Conservation (phyloP, 37 sponge, comb jelly and placozoan genomes). For the Beroe ovata region DNA sequence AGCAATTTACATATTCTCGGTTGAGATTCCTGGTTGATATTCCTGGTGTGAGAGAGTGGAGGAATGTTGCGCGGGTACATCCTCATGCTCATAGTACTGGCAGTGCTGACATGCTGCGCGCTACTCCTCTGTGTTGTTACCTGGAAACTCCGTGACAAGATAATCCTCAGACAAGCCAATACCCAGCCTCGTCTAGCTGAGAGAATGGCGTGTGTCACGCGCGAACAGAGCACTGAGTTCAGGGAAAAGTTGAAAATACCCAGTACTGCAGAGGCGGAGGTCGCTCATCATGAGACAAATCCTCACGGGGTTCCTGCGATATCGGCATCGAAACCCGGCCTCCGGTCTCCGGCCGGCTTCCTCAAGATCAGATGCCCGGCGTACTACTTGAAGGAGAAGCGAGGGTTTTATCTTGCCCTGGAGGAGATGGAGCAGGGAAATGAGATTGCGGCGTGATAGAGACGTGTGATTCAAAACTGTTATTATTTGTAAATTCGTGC, state of each 20-base stretch:
- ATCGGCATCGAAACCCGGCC: not conserved
- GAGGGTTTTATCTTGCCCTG: not conserved
- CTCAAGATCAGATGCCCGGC: not conserved
- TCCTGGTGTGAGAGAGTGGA: no score
- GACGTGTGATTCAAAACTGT: no score
- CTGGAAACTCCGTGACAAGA: not conserved
- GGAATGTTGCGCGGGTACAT: not conserved
- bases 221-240: not conserved
- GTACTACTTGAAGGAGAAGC: not conserved
- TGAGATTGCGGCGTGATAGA: no score
- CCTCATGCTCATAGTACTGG: not conserved
- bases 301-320: not conserved
- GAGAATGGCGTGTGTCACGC: not conserved
- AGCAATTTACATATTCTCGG: no score
- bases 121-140: not conserved
- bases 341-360: not conserved
- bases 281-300: no score
- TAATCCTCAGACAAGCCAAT: not conserved
- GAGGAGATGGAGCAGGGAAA: not conserved
- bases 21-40: no score
- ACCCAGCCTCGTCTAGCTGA: not conserved
- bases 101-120: not conserved
- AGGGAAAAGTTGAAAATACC: not conserved
- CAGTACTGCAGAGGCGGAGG: not conserved
- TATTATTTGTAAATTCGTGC: no score